phyloP scores from a whole-genome alignment of 2,888 invertebrate species.

The Gymnocheta viridis region DNA sequence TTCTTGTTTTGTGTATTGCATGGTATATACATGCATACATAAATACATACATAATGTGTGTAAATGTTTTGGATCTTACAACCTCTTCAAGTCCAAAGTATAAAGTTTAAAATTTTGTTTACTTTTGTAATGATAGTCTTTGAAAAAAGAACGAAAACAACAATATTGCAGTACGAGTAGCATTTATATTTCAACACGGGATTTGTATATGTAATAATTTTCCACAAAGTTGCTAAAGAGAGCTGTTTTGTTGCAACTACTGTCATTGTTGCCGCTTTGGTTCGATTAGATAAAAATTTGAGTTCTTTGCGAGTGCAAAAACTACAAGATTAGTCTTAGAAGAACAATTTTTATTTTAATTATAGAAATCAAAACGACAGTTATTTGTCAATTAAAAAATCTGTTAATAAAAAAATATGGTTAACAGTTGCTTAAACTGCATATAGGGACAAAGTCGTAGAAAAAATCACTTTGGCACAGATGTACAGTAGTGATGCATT shows the following conservation, averaged over 20 bases:
- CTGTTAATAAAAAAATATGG: too few relatives aligned
- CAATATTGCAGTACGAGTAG: conserved; percentile 22
- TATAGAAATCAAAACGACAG: too few relatives aligned
- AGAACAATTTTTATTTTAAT: too few relatives aligned
- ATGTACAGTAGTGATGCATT: too few relatives aligned
- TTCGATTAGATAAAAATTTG: background rate
- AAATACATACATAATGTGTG: too few relatives aligned
- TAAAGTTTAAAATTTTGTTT: conserved; percentile 65
- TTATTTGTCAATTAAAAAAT: too few relatives aligned
- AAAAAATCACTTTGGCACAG: too few relatives aligned
- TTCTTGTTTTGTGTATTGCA: background rate
- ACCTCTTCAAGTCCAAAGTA: conserved; percentile 2
- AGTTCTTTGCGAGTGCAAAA: too few relatives aligned
- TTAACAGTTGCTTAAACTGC: too few relatives aligned
- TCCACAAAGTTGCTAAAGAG: conserved; percentile 63
- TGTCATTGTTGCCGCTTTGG: background rate
- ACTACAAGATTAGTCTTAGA: too few relatives aligned
- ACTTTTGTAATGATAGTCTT: conserved; percentile 65
- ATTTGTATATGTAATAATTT: conserved; percentile 47
- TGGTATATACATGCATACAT: too few relatives aligned
- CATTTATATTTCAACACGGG: conserved; percentile 17
- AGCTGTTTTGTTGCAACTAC: conserved; percentile 28
- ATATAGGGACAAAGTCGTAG: too few relatives aligned
- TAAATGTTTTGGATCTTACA: background rate
- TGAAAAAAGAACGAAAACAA: conserved; percentile 13